phyloP scores from a whole-genome alignment of 2,797 vertebrate species.

The Danio aesculapii region DNA sequence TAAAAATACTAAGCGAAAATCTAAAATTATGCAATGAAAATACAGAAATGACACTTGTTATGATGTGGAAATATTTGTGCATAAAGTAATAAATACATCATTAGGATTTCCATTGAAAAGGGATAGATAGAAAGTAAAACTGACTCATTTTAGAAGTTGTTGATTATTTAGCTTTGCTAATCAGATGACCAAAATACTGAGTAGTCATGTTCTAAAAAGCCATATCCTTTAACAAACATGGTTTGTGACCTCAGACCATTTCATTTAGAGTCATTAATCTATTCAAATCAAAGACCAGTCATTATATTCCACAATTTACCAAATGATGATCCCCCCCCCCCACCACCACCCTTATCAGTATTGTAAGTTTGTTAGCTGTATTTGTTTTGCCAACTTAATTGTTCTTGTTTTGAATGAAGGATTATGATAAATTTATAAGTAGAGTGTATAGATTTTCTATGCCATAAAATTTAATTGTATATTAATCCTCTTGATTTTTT shows the following conservation, averaged over 20 bases:
- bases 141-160: neutral
- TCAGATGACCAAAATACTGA: neutral
- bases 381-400: too few relatives aligned
- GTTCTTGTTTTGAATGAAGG: neutral
- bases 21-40: neutral
- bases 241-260: neutral
- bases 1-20: neutral
- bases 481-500: neutral
- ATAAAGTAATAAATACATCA: neutral
- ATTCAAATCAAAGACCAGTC: neutral
- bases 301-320: neutral
- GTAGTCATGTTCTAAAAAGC: neutral
- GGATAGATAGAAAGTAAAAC: slow-evolving; percentile 3
- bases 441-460: neutral
- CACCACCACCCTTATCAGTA: too few relatives aligned
- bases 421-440: neutral
- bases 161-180: neutral
- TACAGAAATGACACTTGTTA: neutral
- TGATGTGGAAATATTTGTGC: neutral
- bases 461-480: neutral
- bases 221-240: neutral
- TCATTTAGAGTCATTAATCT: neutral
- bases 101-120: neutral
- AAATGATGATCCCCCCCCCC: too few relatives aligned
- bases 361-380: neutral